These are phyloP conservation scores for Parasteatoda lunata DNA, from an alignment of 2,888 invertebrate species.

Conservation along the genomic window DNA sequence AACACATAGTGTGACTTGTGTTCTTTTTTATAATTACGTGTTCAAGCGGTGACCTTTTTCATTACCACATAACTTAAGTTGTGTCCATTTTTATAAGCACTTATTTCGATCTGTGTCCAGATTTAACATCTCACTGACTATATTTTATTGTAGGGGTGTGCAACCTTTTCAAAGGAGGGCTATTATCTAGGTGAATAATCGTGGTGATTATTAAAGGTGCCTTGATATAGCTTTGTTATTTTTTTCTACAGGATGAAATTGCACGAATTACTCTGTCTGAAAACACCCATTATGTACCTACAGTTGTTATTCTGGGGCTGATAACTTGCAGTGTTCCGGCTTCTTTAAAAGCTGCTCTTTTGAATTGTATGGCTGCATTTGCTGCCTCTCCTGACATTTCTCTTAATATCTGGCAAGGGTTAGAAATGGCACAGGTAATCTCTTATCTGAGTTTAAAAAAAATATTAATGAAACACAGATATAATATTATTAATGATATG, in stretches of 20 bases:
- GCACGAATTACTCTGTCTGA: conserved; percentile 88
- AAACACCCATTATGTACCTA: conserved; percentile 89
- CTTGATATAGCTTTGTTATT: no score
- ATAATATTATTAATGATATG: background rate
- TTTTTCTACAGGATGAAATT: conserved; percentile 80
- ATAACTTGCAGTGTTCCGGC: conserved; percentile 91
- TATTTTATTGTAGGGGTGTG: no score
- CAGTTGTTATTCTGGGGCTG: conserved; percentile 86
- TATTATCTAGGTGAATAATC: no score
- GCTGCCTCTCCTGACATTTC: conserved; percentile 86
- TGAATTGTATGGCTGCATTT: conserved; percentile 85
- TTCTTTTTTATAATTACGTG: no score
- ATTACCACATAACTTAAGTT: no score
- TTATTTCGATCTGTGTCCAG: no score
- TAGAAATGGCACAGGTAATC: conserved; percentile 84
- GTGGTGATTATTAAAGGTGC: no score
- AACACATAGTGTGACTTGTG: no score
- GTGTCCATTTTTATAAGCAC: no score
- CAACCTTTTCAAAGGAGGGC: no score
- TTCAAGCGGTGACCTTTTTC: no score
- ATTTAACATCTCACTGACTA: no score
- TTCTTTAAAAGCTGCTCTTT: conserved; percentile 86
- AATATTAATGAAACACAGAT: background rate
- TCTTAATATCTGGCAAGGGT: conserved; percentile 87
- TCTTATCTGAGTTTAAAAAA: background rate